Conservation (phyloP, 2,888 invertebrate genomes). For the Margaritifera margaritifera region DNA sequence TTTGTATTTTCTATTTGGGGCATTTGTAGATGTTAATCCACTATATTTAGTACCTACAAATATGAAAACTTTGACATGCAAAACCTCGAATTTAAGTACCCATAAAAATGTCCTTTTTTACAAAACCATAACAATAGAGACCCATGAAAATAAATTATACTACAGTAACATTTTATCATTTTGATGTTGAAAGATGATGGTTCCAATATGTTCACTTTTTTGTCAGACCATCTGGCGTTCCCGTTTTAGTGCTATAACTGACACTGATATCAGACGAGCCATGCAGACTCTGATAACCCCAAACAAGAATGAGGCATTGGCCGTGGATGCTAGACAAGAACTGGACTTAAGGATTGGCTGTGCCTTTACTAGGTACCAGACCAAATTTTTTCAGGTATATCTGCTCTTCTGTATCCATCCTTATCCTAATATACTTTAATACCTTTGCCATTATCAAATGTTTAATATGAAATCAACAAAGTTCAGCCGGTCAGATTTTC, state of each 20-base stretch:
- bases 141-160: too few relatives aligned
- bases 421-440: neutral
- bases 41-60: too few relatives aligned
- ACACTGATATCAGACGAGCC: constrained; percentile 95
- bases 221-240: constrained; percentile 84
- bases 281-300: constrained; percentile 88
- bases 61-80: too few relatives aligned
- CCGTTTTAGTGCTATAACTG: constrained; percentile 97
- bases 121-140: too few relatives aligned
- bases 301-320: constrained; percentile 95
- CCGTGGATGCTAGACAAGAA: constrained; percentile 95
- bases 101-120: too few relatives aligned
- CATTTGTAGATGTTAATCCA: too few relatives aligned
- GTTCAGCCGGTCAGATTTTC: too few relatives aligned
- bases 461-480: neutral
- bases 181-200: too few relatives aligned
- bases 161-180: too few relatives aligned
- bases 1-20: too few relatives aligned
- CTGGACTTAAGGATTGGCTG: constrained; percentile 98
- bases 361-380: constrained; percentile 98
- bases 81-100: too few relatives aligned
- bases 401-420: neutral
- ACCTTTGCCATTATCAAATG: neutral
- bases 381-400: constrained; percentile 93
- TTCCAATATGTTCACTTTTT: neutral